phyloP scores from a whole-genome alignment of 2,888 invertebrate genomes.

The Miltochrista miniata region DNA sequence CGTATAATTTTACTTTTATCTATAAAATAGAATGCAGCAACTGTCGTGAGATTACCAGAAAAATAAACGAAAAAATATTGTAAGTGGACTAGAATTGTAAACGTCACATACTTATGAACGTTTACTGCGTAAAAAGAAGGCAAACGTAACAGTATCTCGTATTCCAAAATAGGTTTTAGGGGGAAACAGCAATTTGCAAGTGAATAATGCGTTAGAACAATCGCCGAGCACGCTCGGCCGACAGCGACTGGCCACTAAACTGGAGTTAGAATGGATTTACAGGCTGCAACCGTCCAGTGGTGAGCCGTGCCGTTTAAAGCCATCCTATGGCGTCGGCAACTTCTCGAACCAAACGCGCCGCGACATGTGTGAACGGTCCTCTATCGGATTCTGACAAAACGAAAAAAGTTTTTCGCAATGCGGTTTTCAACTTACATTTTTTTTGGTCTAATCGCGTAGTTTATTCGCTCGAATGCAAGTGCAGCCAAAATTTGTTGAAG shows the following conservation, averaged over 20 bases:
- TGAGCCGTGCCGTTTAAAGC: conserved; percentile 22
- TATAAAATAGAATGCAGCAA: conserved; percentile 22
- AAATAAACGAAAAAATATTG: conserved; percentile 6
- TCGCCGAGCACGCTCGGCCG: conserved; percentile 41
- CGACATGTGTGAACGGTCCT: conserved; percentile 68
- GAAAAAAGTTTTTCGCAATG: conserved; percentile 76
- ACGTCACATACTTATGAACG: not conserved
- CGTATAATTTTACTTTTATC: conserved; percentile 37
- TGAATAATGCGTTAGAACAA: conserved; percentile 63
- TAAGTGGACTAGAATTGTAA: conserved; percentile 1
- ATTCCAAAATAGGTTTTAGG: conserved; percentile 27
- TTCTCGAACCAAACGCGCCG: conserved; percentile 55
- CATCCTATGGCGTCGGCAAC: conserved; percentile 32
- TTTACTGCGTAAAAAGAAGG: conserved; percentile 15
- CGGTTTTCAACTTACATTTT: conserved; percentile 70
- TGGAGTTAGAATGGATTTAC: conserved; percentile 80
- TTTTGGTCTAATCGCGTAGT: conserved; percentile 53
- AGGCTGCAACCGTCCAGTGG: conserved; percentile 41
- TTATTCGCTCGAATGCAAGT: conserved; percentile 36
- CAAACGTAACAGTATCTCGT: conserved; percentile 18
- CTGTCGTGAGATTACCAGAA: conserved; percentile 5
- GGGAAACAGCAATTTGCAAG: conserved; percentile 33
- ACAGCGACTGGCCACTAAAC: conserved; percentile 54
- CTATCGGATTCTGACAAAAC: conserved; percentile 55
- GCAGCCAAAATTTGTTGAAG: conserved; percentile 26